Base-by-base conservation (phyloP, 2,113 vertebrate species). In the Lamprotornis superbus region DNA sequence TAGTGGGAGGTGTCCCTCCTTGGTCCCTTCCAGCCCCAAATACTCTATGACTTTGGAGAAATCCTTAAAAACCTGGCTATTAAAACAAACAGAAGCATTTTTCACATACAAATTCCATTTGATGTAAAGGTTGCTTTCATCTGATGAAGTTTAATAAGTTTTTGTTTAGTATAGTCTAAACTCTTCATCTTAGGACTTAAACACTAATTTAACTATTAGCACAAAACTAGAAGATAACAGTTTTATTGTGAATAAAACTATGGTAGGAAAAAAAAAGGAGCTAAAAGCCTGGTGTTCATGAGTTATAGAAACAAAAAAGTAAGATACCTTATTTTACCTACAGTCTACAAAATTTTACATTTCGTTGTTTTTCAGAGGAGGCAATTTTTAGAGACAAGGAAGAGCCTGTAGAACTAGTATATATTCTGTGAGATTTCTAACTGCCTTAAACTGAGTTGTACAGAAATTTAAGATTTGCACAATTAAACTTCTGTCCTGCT, bases 371-470 rank as follows among this genome's bases (percentile, higher is more conserved):
- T 35, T 16, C 74, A 80, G 67, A 94, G 78, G 53, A 92, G 42
- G 49, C 47, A 22, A n/a, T 31, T 87, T 80, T 87, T 76, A 47
- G 44, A 52, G 59, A 64, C 31, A 80, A 50, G 10, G 35, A 90
- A 79, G 53, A 93, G 33, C 78, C 83, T 60, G 39, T 94, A 89
- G 79, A 90, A 80, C 35, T 96, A 94, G 85, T 73, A 89, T 69
- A 84, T 94, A 94, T 87, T 89, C 87, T 20, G 3, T 56, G 76
- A 82, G 73, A 86, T 69, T 79, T 94, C 89, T 79, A 84, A 71
- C 87, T 97, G 96, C 95, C 96, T 97, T 96, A 95, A 97, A 92
- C 69, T 84, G 47, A 87, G 85, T 59, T 94, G 61, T 94, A 93
- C 74, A 52, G 87, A 27, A 91, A 22, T 7, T 75, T 81, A 61